phyloP scores from a whole-genome alignment of 2,113 vertebrate genomes.

The Plestiodon gilberti region DNA sequence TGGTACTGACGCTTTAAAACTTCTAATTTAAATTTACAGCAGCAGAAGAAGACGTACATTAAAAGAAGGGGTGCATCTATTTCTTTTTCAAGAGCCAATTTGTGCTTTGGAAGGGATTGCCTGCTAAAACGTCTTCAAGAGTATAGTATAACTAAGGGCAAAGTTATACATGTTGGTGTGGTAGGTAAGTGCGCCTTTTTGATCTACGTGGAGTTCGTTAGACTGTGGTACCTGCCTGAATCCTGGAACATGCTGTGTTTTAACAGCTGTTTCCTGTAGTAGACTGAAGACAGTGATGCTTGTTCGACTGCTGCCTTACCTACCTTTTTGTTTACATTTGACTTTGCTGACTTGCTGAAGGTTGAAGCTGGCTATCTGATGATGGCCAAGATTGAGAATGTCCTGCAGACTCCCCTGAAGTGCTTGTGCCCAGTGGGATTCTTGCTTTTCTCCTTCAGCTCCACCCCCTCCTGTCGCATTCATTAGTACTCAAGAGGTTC shows the following conservation, averaged over 20 bases:
- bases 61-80: constrained; percentile 51
- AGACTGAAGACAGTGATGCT: neutral
- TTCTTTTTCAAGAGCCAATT: constrained; percentile 70
- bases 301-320: no score
- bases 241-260: neutral
- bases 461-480: no score
- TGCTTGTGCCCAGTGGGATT: neutral
- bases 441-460: neutral
- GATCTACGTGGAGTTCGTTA: neutral
- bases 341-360: neutral
- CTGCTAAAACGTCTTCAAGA: constrained; percentile 81
- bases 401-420: neutral
- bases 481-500: neutral
- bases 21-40: constrained; percentile 55
- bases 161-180: constrained; percentile 85
- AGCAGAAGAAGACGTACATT: constrained; percentile 72
- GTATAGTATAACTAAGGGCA: constrained; percentile 61
- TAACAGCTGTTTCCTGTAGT: neutral
- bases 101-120: constrained; percentile 76
- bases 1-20: neutral
- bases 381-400: neutral
- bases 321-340: neutral
- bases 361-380: neutral
- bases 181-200: constrained; percentile 80
- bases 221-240: neutral